phyloP scores from a whole-genome alignment of 23 tunicate genomes.

The Diplosoma virens region DNA sequence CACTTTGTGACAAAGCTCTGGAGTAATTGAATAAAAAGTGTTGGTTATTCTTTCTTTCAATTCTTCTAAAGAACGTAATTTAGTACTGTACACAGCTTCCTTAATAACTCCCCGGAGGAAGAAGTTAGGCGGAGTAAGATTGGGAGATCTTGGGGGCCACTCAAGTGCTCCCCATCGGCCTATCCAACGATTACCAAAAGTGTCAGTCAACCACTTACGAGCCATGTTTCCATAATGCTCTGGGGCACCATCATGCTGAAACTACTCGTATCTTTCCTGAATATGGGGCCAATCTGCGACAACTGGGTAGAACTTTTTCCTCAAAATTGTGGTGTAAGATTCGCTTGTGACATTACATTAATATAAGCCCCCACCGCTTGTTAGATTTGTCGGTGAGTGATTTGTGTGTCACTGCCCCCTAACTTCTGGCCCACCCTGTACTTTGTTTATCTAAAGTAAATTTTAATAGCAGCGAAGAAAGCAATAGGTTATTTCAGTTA shows the following conservation, averaged over 20 bases:
- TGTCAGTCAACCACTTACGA: constrained; percentile 10
- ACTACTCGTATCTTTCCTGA: constrained; percentile 14
- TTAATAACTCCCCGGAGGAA: constrained; percentile 20
- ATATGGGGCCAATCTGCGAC: constrained; percentile 9
- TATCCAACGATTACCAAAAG: constrained; percentile 18
- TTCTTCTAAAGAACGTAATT: constrained; percentile 6
- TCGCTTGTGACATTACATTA: constrained; percentile 2
- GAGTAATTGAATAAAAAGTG: constrained; percentile 9
- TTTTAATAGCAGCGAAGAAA: too few relatives aligned
- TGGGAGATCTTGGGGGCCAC: constrained; percentile 21
- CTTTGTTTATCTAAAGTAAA: too few relatives aligned
- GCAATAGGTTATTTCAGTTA: too few relatives aligned
- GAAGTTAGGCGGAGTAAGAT: neutral
- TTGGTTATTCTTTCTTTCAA: constrained; percentile 10
- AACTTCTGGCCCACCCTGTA: too few relatives aligned
- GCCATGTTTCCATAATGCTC: constrained; percentile 11
- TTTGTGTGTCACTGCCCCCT: too few relatives aligned
- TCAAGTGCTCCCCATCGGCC: constrained; percentile 11
- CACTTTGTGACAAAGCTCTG: constrained; percentile 16
- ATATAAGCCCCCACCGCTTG: too few relatives aligned
- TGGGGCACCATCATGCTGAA: constrained; percentile 12
- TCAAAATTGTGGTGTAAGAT: constrained; percentile 5
- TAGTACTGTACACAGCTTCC: constrained; percentile 11
- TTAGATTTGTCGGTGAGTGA: too few relatives aligned
- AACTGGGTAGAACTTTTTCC: constrained; percentile 7